These are phyloP conservation scores for Drosophila grimshawi DNA, from an alignment of 1,140 invertebrate genomes.

Conservation along the genomic window DNA sequence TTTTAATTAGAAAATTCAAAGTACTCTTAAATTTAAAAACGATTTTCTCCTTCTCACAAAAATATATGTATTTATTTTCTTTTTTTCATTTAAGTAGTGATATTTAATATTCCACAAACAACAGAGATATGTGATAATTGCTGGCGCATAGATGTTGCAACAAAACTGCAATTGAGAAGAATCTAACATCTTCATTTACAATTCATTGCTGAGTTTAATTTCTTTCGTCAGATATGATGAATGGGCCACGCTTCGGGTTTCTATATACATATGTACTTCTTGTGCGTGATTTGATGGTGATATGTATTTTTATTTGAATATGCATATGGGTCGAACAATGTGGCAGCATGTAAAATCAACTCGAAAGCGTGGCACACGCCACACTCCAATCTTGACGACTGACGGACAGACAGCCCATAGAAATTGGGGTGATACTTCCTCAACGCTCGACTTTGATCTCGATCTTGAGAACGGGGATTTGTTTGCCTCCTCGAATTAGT, in stretches of 20 bases:
- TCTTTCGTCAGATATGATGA: constrained; percentile 61
- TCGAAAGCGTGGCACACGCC: constrained; percentile 67
- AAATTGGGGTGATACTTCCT: background rate
- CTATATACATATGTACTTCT: constrained; percentile 8
- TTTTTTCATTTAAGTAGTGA: background rate
- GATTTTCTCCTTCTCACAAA: too few species aligned
- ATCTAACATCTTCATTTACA: constrained; percentile 38
- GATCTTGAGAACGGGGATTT: constrained; percentile 1
- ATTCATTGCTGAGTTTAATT: constrained; percentile 24
- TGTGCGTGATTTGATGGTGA: constrained; percentile 6
- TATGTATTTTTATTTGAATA: constrained; percentile 32
- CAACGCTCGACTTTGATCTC: background rate
- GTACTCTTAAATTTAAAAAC: too few species aligned
- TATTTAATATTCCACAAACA: background rate
- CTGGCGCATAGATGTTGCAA: background rate
- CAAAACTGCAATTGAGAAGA: background rate
- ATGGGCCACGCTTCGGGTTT: constrained; percentile 43
- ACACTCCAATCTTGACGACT: background rate
- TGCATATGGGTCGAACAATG: constrained; percentile 26
- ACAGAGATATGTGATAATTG: background rate
- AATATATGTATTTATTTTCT: too few species aligned
- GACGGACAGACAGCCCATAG: too few species aligned
- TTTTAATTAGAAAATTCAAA: too few species aligned
- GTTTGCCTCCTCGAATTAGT: background rate
- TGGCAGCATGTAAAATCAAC: constrained; percentile 67